phyloP scores from a whole-genome alignment of 35 echinoderm and acorn worm genomes.

The Ophiothrix spiculata region DNA sequence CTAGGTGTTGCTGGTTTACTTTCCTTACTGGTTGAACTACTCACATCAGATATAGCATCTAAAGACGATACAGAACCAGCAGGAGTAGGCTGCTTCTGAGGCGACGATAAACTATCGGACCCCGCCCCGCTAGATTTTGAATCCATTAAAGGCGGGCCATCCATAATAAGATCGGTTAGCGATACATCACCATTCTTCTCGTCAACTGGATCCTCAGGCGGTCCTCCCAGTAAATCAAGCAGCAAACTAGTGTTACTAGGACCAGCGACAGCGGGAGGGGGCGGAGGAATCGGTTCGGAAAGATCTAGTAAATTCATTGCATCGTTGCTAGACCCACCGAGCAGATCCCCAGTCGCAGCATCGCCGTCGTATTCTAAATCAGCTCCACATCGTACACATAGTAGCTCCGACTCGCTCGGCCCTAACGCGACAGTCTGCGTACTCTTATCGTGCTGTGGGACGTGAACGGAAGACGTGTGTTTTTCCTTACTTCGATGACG shows the following conservation, averaged over 20 bases:
- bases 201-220: constrained; percentile 13
- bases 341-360: neutral
- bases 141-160: constrained; percentile 1
- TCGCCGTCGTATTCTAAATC: constrained; percentile 14
- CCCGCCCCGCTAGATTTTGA: neutral
- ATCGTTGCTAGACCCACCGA: neutral
- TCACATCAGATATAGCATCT: constrained; percentile 32
- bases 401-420: constrained; percentile 35
- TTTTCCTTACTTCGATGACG: constrained; percentile 42
- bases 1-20: constrained; percentile 32
- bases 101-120: neutral
- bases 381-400: constrained; percentile 77
- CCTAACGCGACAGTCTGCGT: constrained; percentile 65
- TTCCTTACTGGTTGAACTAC: constrained; percentile 28
- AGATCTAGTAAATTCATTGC: constrained; percentile 65
- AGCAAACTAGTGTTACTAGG: constrained; percentile 33
- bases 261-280: constrained; percentile 41
- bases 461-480: constrained; percentile 17
- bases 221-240: constrained; percentile 38
- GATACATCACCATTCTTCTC: constrained; percentile 33
- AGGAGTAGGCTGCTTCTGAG: constrained; percentile 20
- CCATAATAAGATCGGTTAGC: constrained; percentile 21
- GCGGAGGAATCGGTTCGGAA: constrained; percentile 40
- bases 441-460: constrained; percentile 82
- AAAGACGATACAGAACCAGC: constrained; percentile 12